Evolutionary conservation across 2,113 vertebrate species (phyloP).

Genomic region (Gallinago undulata): DNA sequence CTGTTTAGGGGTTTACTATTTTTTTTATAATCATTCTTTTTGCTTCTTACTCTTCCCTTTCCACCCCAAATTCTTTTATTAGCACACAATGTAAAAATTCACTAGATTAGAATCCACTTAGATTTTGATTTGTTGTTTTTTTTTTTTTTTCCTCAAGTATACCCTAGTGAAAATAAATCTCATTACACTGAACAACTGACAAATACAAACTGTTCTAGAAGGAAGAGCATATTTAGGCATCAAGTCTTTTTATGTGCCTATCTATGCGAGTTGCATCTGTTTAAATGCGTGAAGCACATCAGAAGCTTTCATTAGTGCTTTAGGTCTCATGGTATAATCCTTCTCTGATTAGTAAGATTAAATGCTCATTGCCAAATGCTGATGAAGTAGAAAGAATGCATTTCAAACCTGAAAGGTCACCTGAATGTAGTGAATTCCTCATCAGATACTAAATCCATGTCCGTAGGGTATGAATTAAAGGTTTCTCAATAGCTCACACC

Average conservation of each 20-base stretch:
- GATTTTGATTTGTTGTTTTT: background rate
- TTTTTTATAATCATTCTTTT: background rate
- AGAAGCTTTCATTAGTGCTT: background rate
- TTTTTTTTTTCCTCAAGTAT: rapidly evolving
- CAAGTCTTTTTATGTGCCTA: background rate
- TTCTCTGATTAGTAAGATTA: background rate
- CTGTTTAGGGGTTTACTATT: background rate
- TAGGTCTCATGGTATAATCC: background rate
- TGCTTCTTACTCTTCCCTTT: background rate
- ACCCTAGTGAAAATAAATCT: background rate
- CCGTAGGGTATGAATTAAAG: background rate
- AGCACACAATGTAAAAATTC: background rate
- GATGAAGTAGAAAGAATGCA: background rate
- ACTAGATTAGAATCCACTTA: background rate
- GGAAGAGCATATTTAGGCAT: background rate
- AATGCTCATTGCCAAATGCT: background rate
- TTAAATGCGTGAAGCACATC: background rate
- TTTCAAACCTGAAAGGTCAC: background rate
- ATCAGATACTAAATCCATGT: background rate
- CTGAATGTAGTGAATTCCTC: background rate
- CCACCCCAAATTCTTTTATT: background rate
- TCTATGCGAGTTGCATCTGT: background rate
- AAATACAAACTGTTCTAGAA: background rate
- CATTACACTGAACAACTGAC: background rate
- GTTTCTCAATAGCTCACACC: background rate